These are phyloP conservation scores for Ctenoplectra terminalis DNA, from an alignment of 1,140 invertebrate genomes.

Conservation along the genomic window DNA sequence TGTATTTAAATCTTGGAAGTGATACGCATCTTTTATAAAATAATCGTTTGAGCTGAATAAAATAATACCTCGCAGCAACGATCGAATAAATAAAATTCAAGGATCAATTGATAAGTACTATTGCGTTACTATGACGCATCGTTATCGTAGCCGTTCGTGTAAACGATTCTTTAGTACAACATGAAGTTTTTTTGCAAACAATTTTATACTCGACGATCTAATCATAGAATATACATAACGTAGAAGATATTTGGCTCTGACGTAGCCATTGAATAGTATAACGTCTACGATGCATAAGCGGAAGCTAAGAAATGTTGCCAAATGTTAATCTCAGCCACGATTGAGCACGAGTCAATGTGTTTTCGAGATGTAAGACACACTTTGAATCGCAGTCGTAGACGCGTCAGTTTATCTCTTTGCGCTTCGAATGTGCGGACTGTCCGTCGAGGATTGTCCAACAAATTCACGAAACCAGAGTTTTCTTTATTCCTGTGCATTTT, in stretches of 20 bases:
- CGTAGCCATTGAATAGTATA: background rate
- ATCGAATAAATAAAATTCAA: no score
- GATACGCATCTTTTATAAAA: background rate
- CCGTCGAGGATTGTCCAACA: background rate
- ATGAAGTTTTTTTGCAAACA: background rate
- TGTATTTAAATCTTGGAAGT: background rate
- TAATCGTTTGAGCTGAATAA: no score
- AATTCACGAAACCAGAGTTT: background rate
- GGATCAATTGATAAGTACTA: no score
- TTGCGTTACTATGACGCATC: background rate
- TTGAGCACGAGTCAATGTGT: background rate
- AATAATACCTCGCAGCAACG: no score
- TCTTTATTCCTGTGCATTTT: background rate
- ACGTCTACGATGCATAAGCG: background rate
- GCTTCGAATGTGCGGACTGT: background rate
- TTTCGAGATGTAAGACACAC: background rate
- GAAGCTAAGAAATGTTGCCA: background rate
- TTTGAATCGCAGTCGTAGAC: background rate
- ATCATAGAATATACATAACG: background rate
- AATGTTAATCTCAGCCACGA: background rate
- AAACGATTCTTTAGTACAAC: background rate
- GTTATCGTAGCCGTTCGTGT: background rate
- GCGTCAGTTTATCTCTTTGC: background rate
- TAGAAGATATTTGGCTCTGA: slow-evolving; percentile 2
- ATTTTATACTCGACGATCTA: background rate